Evolutionary conservation across 2,888 invertebrate species (phyloP), one percentile per base, ranked within the genome.

Genomic region (Mesodorylaimus sp.): DNA sequence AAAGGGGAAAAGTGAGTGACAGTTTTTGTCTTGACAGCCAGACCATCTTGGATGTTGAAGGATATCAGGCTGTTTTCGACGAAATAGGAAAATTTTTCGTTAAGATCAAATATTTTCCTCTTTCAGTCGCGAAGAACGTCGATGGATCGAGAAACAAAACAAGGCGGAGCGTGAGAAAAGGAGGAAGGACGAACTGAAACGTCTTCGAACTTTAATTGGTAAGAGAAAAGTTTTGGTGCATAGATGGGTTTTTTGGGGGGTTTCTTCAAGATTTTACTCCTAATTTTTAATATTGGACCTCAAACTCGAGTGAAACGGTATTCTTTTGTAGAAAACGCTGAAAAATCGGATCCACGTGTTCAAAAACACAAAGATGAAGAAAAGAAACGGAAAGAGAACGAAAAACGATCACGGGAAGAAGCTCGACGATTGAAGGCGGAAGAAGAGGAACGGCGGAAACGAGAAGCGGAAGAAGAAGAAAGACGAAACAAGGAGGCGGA

Each of bases 91-190:
- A 32, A 32, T 32, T 32, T 32, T 13, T 32, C 32, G 32, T 16
- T 10, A 13, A 32, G 10, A 32, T 39, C 21, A 21, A 16, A 39
- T 39, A 19, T 44, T 41, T 48, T 41, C 39, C 23, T 52, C 36
- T 10, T 60, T 39, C 53, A 74, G 74, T 68, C 79, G 95, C 1
- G 93, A 93, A 60, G 93, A 93, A 70, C 74, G 97, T 43, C 77
- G 88, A 54, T 95, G 89, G 83, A 95, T 99, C 65, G 97, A 99
- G 65, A 95, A 91, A 70, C 84, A 89, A 68, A 99, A 99, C 68
- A 91, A 88, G 74, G 80, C 77, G 1, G 86, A 84, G 5, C 74
- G 97, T 44, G 81, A 84, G 32, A 83, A 91, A 64, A 76, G 84
- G 63, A 91, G 93, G 72, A 95, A 95, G 68, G 93, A 95, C 65